A percentile compares a stretch with the other conserved stretches of the same genome.
Conservation (phyloP, 2,797 vertebrate genomes). For the Rachycentron canadum region DNA sequence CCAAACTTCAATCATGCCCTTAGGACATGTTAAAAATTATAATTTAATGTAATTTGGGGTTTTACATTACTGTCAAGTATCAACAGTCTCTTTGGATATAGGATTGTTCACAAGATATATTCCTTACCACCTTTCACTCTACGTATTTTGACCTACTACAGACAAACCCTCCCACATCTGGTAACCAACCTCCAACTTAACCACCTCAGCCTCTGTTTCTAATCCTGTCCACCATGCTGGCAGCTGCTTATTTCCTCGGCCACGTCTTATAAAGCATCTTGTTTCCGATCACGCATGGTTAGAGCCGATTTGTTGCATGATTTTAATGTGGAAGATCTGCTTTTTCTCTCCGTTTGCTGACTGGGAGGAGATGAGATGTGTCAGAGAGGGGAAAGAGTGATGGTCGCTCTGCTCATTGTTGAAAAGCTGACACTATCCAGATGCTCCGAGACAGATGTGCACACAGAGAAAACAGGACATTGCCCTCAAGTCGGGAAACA, state of each 20-base stretch:
- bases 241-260: conserved; percentile 51
- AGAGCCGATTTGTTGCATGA: conserved; percentile 78
- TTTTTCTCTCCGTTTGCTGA: conserved; percentile 45
- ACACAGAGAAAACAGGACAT: conserved; percentile 70
- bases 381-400: conserved; percentile 74
- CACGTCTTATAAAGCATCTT: conserved; percentile 80
- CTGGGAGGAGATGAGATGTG: conserved; percentile 69
- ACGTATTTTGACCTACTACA: background rate
- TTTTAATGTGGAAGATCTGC: conserved; percentile 73
- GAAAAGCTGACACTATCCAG: conserved; percentile 83
- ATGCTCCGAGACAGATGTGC: conserved; percentile 85
- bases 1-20: background rate
- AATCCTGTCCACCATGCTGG: conserved; percentile 40
- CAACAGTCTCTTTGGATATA: background rate
- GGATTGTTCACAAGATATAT: background rate
- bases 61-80: background rate
- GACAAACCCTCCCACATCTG: conserved; percentile 67
- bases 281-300: conserved; percentile 71
- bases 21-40: background rate
- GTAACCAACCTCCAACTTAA: conserved; percentile 50
- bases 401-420: conserved; percentile 67
- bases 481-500: conserved; percentile 67
- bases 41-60: background rate
- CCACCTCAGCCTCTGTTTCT: conserved; percentile 64
- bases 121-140: background rate